Conservation (phyloP, 2,113 vertebrate species). For the Promerops cafer region DNA sequence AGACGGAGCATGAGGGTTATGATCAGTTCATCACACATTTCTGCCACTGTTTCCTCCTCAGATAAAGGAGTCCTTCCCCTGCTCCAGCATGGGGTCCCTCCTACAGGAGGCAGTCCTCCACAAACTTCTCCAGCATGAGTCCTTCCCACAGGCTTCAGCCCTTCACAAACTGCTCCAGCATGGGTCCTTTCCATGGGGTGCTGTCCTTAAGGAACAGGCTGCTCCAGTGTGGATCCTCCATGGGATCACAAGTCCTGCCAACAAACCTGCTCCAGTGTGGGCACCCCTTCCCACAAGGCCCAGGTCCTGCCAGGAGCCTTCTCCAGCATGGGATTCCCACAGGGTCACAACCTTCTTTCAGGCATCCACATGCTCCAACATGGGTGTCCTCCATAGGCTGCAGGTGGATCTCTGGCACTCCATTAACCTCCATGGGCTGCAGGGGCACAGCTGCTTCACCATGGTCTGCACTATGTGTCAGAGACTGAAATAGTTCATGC, state of each 20-base stretch:
- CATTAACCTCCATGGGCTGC: too few relatives aligned
- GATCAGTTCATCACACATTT: not conserved
- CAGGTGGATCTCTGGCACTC: not conserved
- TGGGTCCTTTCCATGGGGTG: not conserved
- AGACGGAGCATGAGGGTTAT: not conserved
- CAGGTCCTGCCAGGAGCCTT: not conserved
- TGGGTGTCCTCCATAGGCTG: not conserved
- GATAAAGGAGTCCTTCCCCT: not conserved
- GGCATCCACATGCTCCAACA: not conserved
- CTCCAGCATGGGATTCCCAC: not conserved
- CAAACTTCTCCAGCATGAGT: not conserved
- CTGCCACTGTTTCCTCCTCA: not conserved
- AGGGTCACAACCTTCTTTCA: not conserved
- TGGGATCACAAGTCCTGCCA: not conserved
- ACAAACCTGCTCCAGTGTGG: not conserved
- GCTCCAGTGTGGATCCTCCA: not conserved
- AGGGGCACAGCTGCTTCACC: too few relatives aligned
- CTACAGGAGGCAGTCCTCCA: not conserved
- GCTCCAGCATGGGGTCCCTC: not conserved
- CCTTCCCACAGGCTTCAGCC: not conserved
- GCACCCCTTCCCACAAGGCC: not conserved
- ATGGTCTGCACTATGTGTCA: too few relatives aligned
- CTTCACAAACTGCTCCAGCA: not conserved
- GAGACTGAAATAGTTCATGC: too few relatives aligned
- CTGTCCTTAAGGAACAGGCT: not conserved